Evolutionary conservation across 2,113 vertebrate species (phyloP).

Genomic region (Origma solitaria): DNA sequence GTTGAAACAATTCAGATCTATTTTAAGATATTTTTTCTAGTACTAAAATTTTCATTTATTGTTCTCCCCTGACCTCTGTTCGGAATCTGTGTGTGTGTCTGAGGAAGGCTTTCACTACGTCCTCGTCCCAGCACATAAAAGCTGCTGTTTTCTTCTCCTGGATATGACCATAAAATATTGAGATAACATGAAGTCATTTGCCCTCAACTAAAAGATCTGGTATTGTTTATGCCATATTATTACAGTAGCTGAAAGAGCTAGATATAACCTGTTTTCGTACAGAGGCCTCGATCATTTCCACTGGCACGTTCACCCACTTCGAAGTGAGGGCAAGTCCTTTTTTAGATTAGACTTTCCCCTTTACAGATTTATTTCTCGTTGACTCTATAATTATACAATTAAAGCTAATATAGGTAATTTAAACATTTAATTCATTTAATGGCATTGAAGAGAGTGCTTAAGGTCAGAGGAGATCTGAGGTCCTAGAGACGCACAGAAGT

Average conservation of each 20-base stretch:
- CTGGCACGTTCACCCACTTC: neutral
- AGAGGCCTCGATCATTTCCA: neutral
- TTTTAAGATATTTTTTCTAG: neutral
- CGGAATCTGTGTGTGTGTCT: neutral
- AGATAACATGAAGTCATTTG: neutral
- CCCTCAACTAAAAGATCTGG: neutral
- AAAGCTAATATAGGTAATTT: slow-evolving; percentile 60
- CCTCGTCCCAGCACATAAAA: neutral
- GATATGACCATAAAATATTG: neutral
- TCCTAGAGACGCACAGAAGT: slow-evolving; percentile 22
- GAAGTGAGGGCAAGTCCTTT: slow-evolving; percentile 9
- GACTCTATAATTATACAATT: slow-evolving; percentile 59
- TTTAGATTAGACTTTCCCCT: slow-evolving; percentile 25
- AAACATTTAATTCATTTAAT: slow-evolving; percentile 68
- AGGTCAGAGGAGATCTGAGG: slow-evolving; percentile 56
- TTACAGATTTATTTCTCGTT: slow-evolving; percentile 57
- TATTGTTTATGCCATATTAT: neutral
- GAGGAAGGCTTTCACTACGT: neutral
- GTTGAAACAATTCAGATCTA: neutral
- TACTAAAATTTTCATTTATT: neutral
- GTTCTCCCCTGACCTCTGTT: neutral
- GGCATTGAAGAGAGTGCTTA: slow-evolving; percentile 57
- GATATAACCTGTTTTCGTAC: neutral
- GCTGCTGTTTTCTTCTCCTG: neutral
- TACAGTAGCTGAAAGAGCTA: neutral